phyloP scores from a whole-genome alignment of 2,888 invertebrate species.

The Drosophila eohydei region DNA sequence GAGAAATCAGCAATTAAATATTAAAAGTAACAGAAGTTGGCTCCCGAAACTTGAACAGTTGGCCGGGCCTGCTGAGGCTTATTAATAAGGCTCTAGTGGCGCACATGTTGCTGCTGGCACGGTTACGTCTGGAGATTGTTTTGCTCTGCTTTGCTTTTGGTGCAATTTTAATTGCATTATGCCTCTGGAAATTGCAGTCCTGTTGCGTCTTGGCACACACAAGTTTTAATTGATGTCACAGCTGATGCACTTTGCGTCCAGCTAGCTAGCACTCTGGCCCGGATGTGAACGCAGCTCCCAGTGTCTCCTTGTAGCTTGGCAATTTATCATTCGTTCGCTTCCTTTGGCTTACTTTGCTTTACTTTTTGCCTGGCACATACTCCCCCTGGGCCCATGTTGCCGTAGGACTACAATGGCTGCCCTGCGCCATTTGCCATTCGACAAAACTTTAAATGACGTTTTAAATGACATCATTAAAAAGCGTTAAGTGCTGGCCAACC shows the following conservation, averaged over 20 bases:
- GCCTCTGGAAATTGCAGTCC: slow-evolving; percentile 56
- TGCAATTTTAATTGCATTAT: slow-evolving; percentile 73
- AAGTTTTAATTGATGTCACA: slow-evolving; percentile 74
- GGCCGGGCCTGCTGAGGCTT: slow-evolving; percentile 11
- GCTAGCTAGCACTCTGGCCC: slow-evolving; percentile 20
- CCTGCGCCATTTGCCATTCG: slow-evolving; percentile 32
- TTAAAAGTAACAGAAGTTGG: slow-evolving; percentile 50
- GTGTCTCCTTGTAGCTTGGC: slow-evolving; percentile 32
- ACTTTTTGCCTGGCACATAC: slow-evolving; percentile 7
- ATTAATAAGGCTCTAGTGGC: slow-evolving; percentile 26
- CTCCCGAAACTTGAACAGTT: slow-evolving; percentile 10
- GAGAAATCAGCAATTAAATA: slow-evolving; percentile 64
- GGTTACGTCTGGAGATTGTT: slow-evolving; percentile 39
- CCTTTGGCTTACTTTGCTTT: slow-evolving; percentile 1
- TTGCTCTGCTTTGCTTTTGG: slow-evolving; percentile 40
- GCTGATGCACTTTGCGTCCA: slow-evolving; percentile 61
- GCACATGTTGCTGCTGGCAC: slow-evolving; percentile 30
- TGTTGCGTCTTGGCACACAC: slow-evolving; percentile 35
- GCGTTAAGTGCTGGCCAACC: slow-evolving; percentile 33
- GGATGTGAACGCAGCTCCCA: slow-evolving; percentile 13
- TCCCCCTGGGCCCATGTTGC: slow-evolving; percentile 15
- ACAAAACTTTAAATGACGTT: slow-evolving; percentile 57
- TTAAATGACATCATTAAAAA: slow-evolving; percentile 64
- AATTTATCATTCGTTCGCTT: slow-evolving; percentile 36
- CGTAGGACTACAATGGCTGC: slow-evolving; percentile 27